Base-by-base conservation (phyloP, 1,140 invertebrate species). In the Drosophila seguyi region DNA sequence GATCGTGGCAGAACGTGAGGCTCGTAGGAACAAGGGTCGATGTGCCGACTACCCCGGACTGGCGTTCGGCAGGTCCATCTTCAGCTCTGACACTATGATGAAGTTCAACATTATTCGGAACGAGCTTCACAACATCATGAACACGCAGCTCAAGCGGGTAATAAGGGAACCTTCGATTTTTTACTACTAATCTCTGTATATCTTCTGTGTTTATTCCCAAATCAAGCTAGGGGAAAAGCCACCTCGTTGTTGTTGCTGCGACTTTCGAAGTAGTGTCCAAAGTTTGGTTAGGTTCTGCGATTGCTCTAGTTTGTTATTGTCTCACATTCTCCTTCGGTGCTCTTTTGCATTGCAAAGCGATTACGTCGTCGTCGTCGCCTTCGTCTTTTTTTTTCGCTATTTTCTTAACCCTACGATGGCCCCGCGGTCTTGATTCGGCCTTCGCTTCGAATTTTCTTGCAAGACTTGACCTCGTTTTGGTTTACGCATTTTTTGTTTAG, bases 21-120 rank as follows among this genome's bases (percentile, higher is more conserved):
- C 95, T 42, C 94, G 97, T 55, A 93, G 95, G 44, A 94, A 96
- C 69, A 95, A 96, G 60, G 93, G 95, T 79, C 94, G 97, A 93
- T 98, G 97, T 93, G 95, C 97, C 5, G 97, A 98, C 92, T 99
- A 98, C 94, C 98, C 97, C 0, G 98, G 98, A 6, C 93, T 99
- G 10, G 97, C 97, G 0, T 98, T 98, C 83, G 97, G 97, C 22
- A 95, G 95, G 71, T 98, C 97, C 22, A 97, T 98, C 90, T 98
- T 99, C 93, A 98, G 97, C 91, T 99, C 98, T 48, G 98, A 99
- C 92, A 99, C 98, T 3, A 96, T 99, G 95, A 99, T 99, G 96
- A 99, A 98, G 93, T 99, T 99, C 94, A 98, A 96, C 92, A 96
- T 99, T 52, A 99, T 99, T 91, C 96, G 96, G 92, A 99, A 99